A percentile compares a stretch with the other conserved stretches of the same genome.
Evolutionary conservation across 2,113 vertebrate genomes (phyloP).

Genomic region (Spea bombifrons): DNA sequence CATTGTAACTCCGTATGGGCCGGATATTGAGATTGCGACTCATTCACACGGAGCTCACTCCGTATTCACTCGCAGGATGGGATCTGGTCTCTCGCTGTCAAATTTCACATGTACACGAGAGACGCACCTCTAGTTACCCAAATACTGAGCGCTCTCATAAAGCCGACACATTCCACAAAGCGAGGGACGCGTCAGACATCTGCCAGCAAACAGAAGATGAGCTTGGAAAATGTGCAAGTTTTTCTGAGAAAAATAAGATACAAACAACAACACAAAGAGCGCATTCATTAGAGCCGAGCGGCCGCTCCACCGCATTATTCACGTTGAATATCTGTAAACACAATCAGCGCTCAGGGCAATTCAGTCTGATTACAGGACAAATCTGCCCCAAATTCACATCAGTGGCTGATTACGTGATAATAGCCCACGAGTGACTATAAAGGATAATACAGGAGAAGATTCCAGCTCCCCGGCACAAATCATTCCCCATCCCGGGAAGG

Average conservation of each 20-base stretch:
- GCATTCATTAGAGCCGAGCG: constrained; percentile 24
- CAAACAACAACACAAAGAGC: constrained; percentile 29
- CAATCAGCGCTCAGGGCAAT: not conserved
- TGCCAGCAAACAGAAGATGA: not conserved
- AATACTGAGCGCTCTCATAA: not conserved
- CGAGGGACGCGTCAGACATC: not conserved
- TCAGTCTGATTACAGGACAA: constrained; percentile 6
- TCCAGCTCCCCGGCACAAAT: too few species aligned
- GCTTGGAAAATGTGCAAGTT: constrained; percentile 1
- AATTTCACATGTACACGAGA: not conserved
- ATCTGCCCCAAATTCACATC: not conserved
- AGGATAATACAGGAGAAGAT: not conserved
- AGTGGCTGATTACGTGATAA: not conserved
- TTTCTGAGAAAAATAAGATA: constrained; percentile 12
- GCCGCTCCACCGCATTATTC: constrained; percentile 5
- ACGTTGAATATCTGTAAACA: constrained; percentile 7
- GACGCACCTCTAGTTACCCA: not conserved
- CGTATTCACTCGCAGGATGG: too few species aligned
- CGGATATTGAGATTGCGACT: too few species aligned
- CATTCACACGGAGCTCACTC: too few species aligned
- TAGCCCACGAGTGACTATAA: not conserved
- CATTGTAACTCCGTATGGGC: too few species aligned
- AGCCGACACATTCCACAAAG: constrained; percentile 24
- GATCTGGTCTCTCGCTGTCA: not conserved
- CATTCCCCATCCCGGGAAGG: not conserved